Percentiles rank a stretch among this genome's conserved stretches.
Evolutionary conservation across 2,797 vertebrate genomes (phyloP).

Genomic region (Serranus cabrilla): DNA sequence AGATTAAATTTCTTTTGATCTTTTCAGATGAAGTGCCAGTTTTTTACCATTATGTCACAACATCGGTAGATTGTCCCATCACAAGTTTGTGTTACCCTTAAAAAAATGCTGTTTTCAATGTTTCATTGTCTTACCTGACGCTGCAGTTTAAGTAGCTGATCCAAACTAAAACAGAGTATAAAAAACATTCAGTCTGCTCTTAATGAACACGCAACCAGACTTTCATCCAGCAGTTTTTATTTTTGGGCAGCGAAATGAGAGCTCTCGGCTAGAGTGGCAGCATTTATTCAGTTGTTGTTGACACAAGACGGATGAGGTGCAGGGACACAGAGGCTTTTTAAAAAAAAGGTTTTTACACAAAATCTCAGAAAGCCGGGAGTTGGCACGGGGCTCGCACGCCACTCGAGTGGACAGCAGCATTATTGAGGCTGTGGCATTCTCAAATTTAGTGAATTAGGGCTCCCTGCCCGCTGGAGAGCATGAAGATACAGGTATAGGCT

Average conservation of each 20-base stretch:
- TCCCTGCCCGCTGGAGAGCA: slow-evolving; percentile 66
- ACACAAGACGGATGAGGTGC: slow-evolving; percentile 71
- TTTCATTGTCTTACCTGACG: slow-evolving; percentile 28
- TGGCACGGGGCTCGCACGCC: slow-evolving; percentile 58
- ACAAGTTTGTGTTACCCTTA: background rate
- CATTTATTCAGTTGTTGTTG: slow-evolving; percentile 70
- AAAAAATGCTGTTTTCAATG: background rate
- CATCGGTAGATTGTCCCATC: slow-evolving; percentile 5
- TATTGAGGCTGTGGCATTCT: slow-evolving; percentile 77
- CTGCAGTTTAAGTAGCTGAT: slow-evolving; percentile 31
- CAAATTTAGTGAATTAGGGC: slow-evolving; percentile 75
- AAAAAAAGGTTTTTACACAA: slow-evolving; percentile 58
- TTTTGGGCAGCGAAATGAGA: slow-evolving; percentile 58
- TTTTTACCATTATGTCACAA: slow-evolving; percentile 8
- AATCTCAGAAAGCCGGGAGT: slow-evolving; percentile 62
- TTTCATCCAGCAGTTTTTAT: slow-evolving; percentile 65
- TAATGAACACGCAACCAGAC: slow-evolving; percentile 67
- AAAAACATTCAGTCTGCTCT: slow-evolving; percentile 48
- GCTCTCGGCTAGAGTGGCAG: slow-evolving; percentile 58
- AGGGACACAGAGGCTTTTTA: slow-evolving; percentile 58
- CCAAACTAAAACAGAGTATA: slow-evolving; percentile 33
- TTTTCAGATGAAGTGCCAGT: background rate
- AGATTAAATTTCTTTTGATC: slow-evolving; percentile 6
- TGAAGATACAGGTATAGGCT: slow-evolving; percentile 61
- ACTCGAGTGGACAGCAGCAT: slow-evolving; percentile 71